These are phyloP conservation scores for Setophaga kirtlandii DNA, from an alignment of 2,113 vertebrate genomes.

Conservation along the genomic window DNA sequence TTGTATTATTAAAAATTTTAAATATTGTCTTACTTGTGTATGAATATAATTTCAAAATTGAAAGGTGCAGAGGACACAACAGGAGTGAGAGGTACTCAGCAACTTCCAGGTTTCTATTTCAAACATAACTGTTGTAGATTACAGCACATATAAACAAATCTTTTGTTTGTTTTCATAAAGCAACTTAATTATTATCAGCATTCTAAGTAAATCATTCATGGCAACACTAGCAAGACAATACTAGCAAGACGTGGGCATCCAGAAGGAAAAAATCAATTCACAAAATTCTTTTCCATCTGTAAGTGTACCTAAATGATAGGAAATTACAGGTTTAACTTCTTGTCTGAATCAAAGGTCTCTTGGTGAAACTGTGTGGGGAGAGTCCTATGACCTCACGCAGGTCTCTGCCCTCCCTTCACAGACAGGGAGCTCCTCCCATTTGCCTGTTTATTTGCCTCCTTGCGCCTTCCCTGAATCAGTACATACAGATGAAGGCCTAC, in stretches of 20 bases:
- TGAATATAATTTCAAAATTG: neutral
- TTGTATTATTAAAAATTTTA: neutral
- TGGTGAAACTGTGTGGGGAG: neutral
- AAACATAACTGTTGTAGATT: neutral
- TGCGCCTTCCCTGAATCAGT: neutral
- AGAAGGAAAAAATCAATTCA: neutral
- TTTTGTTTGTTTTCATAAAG: neutral
- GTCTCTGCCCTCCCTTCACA: neutral
- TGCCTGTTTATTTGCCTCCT: fast-evolving
- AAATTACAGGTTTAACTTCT: neutral
- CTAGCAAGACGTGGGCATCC: neutral
- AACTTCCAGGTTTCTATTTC: neutral
- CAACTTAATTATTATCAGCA: neutral
- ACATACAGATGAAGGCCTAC: neutral
- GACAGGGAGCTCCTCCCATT: neutral
- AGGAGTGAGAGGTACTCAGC: neutral
- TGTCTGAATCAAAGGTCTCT: neutral
- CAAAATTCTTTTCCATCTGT: neutral
- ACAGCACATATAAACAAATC: neutral
- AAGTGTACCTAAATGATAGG: neutral
- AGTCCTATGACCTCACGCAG: fast-evolving
- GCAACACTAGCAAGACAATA: neutral
- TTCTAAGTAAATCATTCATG: neutral
- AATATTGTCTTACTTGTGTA: neutral
- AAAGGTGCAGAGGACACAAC: neutral